Conservation (phyloP, 2,888 invertebrate genomes). For the Trisateles emortualis region DNA sequence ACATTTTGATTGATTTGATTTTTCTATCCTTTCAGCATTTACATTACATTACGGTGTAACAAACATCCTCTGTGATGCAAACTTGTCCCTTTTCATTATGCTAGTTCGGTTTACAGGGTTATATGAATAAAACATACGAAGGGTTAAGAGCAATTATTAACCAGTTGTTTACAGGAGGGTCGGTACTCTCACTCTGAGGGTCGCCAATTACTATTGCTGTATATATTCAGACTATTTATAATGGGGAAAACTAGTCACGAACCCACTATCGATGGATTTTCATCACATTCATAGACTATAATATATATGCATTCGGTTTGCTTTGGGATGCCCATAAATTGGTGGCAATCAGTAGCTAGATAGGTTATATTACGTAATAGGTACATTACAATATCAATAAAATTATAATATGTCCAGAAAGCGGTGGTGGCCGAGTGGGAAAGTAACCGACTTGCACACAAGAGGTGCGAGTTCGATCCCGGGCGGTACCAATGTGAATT, state of each 20-base stretch:
- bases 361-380: too few relatives aligned
- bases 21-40: neutral
- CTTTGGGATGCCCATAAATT: too few relatives aligned
- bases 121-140: slow-evolving; percentile 69
- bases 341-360: too few relatives aligned
- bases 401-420: too few relatives aligned
- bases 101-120: slow-evolving; percentile 68
- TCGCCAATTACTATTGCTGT: slow-evolving; percentile 22
- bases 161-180: slow-evolving; percentile 73
- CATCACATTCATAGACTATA: neutral
- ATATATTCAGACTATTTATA: slow-evolving; percentile 10
- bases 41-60: slow-evolving; percentile 43
- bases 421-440: too few relatives aligned
- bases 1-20: too few relatives aligned
- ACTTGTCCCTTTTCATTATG: slow-evolving; percentile 75
- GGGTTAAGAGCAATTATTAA: slow-evolving; percentile 79
- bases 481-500: too few relatives aligned
- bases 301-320: neutral
- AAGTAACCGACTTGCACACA: too few relatives aligned
- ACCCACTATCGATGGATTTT: neutral
- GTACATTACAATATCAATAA: too few relatives aligned
- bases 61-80: slow-evolving; percentile 33
- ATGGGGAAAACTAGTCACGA: neutral
- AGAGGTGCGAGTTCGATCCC: too few relatives aligned
- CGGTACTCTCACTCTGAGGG: slow-evolving; percentile 28